Evolutionary conservation across 1,140 invertebrate species (phyloP), one percentile per base, ranked within the genome.

Genomic region (Neomicropteryx cornuta): DNA sequence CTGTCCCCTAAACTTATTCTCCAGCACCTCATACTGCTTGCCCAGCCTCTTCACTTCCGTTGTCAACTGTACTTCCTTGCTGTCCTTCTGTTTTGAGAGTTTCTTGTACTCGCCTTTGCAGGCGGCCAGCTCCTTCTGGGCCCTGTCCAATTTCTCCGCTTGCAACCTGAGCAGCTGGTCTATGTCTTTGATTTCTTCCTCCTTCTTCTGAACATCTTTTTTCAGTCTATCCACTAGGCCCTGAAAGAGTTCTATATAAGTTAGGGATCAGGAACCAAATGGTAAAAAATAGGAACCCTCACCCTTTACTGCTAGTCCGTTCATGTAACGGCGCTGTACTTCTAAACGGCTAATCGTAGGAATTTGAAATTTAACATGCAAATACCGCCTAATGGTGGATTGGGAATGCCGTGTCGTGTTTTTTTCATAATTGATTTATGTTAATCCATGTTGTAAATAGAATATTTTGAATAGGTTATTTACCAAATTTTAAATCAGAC

Each of bases 141-240:
- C 21, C 10, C 10, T 23, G 16, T 44, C 39, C 18, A 35, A 23
- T 37, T 42, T 37, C 14, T 35, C 3, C 5, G 30, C 22, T 19
- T 35, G 5, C 33, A 37, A 36, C 5, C 42, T 14, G 33, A 6
- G 21, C 3, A 11, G 29, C 34, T 49, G 42, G 19, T 44, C 31
- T 1, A 27, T 32, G 16, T 42, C 22, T 13, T 39, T 31, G 28
- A 27, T 8, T 22, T 38, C 29, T 2, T 30, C 32, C 29, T 44
- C 29, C 21, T 11, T 2, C n/a, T 8, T 13, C 8, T 44, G 37
- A 21, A 42, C 11, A 11, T 45, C 39, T 16, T 38, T 34, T 22
- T 47, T 46, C 23, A 40, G 24, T 23, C 39, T 38, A 3, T 49
- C 47, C 17, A 42, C 39, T 28, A 42, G 24, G 14, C 41, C 29